Conservation (phyloP, 2,888 invertebrate genomes). For the Cantharis nigra region DNA sequence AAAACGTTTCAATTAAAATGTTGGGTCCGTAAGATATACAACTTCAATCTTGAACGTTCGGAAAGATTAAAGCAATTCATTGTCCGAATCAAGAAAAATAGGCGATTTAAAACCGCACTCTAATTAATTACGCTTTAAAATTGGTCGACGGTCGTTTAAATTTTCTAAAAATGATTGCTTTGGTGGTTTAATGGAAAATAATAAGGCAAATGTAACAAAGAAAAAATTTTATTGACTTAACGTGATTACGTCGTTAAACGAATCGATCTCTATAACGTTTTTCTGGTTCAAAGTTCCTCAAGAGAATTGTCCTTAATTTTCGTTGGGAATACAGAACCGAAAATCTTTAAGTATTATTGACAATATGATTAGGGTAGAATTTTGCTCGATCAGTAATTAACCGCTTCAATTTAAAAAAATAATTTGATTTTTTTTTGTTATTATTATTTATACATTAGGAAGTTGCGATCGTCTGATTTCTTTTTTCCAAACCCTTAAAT, state of each 20-base stretch:
- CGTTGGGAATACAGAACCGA: not conserved
- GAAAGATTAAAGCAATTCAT: constrained; percentile 6
- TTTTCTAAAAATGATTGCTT: not conserved
- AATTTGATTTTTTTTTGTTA: not conserved
- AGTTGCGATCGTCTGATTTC: not conserved
- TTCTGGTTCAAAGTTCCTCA: not conserved
- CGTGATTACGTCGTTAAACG: not conserved
- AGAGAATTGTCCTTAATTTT: constrained; percentile 5
- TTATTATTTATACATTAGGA: not conserved
- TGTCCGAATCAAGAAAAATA: not conserved
- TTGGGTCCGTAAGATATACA: constrained; percentile 6
- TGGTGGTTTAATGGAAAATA: not conserved
- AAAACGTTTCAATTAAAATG: constrained; percentile 14
- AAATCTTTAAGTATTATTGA: not conserved
- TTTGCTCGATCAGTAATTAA: not conserved
- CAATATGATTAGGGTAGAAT: not conserved
- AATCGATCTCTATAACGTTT: not conserved
- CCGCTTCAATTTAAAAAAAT: not conserved
- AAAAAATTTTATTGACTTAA: not conserved
- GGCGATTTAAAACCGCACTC: not conserved
- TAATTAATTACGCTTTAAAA: not conserved
- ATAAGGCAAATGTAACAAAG: not conserved
- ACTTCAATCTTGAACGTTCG: constrained; percentile 6
- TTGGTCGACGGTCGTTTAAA: not conserved
- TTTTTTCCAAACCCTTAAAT: not conserved